Percentiles rank a stretch among this genome's conserved stretches.
phyloP scores from a whole-genome alignment of 1,140 invertebrate species.

The Brachionus angularis region DNA sequence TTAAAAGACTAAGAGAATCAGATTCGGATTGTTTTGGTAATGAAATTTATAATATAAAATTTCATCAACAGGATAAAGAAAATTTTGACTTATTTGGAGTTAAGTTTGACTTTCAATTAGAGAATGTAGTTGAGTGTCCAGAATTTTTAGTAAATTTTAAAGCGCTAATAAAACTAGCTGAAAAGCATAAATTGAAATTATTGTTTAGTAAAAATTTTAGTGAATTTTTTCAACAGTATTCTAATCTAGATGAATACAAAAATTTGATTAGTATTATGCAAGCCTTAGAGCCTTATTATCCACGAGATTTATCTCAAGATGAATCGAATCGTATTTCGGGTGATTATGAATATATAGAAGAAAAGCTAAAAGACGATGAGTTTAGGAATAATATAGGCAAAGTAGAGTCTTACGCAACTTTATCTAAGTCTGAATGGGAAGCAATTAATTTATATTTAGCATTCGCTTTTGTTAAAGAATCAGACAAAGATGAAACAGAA shows the following conservation, averaged over 20 bases:
- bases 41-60: conserved; percentile 75
- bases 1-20: conserved; percentile 67
- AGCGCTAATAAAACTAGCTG: conserved; percentile 71
- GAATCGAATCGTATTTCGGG: conserved; percentile 63
- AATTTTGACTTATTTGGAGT: conserved; percentile 83
- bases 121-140: conserved; percentile 93
- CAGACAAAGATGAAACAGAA: background rate
- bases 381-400: conserved; percentile 21
- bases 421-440: conserved; percentile 88
- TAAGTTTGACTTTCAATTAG: conserved; percentile 89
- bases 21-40: conserved; percentile 73
- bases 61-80: conserved; percentile 65
- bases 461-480: conserved; percentile 28
- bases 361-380: conserved; percentile 59
- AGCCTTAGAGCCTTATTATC: conserved; percentile 68
- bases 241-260: conserved; percentile 56
- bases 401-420: conserved; percentile 60
- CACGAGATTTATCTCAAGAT: conserved; percentile 58
- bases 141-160: conserved; percentile 95
- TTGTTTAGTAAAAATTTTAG: conserved; percentile 71
- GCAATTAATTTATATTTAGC: conserved; percentile 69
- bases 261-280: conserved; percentile 71
- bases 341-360: conserved; percentile 57
- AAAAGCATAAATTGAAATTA: conserved; percentile 74
- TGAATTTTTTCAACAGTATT: conserved; percentile 71